Evolutionary conservation across 2,797 vertebrate genomes (phyloP).

Genomic region (Pipistrellus kuhlii): DNA sequence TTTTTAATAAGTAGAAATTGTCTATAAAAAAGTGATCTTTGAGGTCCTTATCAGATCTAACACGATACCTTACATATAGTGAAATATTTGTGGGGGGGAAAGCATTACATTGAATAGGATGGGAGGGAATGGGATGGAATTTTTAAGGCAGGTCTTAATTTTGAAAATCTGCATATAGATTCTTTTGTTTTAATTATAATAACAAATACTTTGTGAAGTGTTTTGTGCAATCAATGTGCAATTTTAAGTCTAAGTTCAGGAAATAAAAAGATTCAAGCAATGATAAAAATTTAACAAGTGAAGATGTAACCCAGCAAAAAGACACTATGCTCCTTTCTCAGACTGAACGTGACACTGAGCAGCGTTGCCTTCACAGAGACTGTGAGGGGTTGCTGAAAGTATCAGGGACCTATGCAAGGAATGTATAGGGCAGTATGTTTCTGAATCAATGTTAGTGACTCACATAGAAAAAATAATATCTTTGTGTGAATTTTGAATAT

Average conservation of each 20-base stretch:
- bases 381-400: not conserved
- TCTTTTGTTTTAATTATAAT: not conserved
- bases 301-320: not conserved
- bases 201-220: slow-evolving; percentile 1
- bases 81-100: not conserved
- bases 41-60: not conserved
- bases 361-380: not conserved
- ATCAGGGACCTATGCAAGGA: fast-evolving
- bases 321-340: not conserved
- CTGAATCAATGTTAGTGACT: not conserved
- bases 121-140: not conserved
- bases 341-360: not conserved
- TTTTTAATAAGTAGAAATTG: not conserved
- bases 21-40: not conserved
- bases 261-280: not conserved
- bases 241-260: not conserved
- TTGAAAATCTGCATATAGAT: not conserved
- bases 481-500: not conserved
- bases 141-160: not conserved
- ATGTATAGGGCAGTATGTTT: not conserved
- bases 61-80: not conserved
- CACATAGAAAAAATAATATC: not conserved
- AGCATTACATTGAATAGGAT: not conserved
- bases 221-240: not conserved
- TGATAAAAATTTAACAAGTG: not conserved